Base-by-base conservation (phyloP, 1,140 invertebrate species). In the Aphelenchoides fujianensis region DNA sequence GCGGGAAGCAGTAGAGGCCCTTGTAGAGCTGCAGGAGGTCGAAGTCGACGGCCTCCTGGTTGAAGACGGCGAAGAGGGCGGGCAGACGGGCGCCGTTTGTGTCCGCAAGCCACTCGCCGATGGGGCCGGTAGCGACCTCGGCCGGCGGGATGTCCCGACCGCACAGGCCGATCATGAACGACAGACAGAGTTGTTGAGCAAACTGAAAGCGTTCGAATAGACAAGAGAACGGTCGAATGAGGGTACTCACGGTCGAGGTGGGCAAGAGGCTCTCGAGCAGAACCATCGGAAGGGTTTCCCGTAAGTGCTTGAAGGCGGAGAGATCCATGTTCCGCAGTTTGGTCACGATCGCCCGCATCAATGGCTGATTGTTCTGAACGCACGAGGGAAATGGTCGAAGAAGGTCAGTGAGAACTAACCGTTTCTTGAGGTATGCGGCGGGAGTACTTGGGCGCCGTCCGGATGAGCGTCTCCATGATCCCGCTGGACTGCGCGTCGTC, bases 391-490 rank as follows among this genome's bases (percentile, higher is more conserved):
- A n/a, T n/a, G n/a, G n/a, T n/a, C n/a, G n/a, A n/a, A n/a, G n/a
- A n/a, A n/a, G n/a, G n/a, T n/a, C n/a, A n/a, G n/a, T n/a, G n/a
- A n/a, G n/a, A n/a, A n/a, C 69, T 72, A n/a, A 74, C 72, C 23
- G 75, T 68, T 19, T 69, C 69, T 27, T 73, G 52, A 23, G 73
- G 75, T 30, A 74, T 74, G 28, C 73, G 77, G 31, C 34, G 74
- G 1, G 73, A 53, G 48, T 73, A 74, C 41, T 55, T 73, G 3
- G 73, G 69, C n/a, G 73, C 31, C 28, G 36, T 64, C 37, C 30
- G 31, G 27, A 73, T 28, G 36, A 68, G 28, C 28, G 9, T 55
- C 41, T 27, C 34, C 3, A 74, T 12, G 35, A 63, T 73, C 2
- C 23, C 53, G 53, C 27, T 19, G 19, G 12, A 57, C 23, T 34